Conservation (phyloP, 1,140 invertebrate genomes). For the Danaus plexippus region DNA sequence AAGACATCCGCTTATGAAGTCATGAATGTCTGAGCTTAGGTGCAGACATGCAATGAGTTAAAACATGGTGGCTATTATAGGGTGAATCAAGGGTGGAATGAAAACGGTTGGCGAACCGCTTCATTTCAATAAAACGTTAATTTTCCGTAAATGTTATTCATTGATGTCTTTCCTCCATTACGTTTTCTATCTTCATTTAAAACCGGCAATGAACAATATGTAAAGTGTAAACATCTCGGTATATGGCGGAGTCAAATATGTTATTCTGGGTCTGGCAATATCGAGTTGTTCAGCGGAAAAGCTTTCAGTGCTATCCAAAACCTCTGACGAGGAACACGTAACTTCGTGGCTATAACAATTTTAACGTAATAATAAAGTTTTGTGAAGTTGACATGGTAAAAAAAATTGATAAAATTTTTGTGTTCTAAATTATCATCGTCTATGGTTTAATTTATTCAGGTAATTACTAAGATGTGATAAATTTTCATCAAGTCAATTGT, state of each 20-base stretch:
- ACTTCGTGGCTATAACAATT: neutral
- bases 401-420: too few relatives aligned
- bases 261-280: slow-evolving; percentile 17
- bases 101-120: slow-evolving; percentile 27
- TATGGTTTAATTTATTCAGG: too few relatives aligned
- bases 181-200: neutral
- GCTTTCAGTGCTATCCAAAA: slow-evolving; percentile 36
- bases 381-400: slow-evolving; percentile 20
- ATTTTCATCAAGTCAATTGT: too few relatives aligned
- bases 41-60: slow-evolving; percentile 54
- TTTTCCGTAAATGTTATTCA: slow-evolving; percentile 10
- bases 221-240: neutral
- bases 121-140: neutral
- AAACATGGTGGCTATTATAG: slow-evolving; percentile 33
- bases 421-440: too few relatives aligned
- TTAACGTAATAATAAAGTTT: slow-evolving; percentile 32
- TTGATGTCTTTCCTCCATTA: slow-evolving; percentile 10
- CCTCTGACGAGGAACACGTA: slow-evolving; percentile 24
- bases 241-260: neutral
- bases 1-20: slow-evolving; percentile 26
- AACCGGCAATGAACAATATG: slow-evolving; percentile 24
- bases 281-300: slow-evolving; percentile 24
- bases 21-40: slow-evolving; percentile 51
- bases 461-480: too few relatives aligned
- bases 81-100: slow-evolving; percentile 24